These are phyloP conservation scores for Pungitius pungitius DNA, from an alignment of 2,113 vertebrate genomes.

Conservation along the genomic window DNA sequence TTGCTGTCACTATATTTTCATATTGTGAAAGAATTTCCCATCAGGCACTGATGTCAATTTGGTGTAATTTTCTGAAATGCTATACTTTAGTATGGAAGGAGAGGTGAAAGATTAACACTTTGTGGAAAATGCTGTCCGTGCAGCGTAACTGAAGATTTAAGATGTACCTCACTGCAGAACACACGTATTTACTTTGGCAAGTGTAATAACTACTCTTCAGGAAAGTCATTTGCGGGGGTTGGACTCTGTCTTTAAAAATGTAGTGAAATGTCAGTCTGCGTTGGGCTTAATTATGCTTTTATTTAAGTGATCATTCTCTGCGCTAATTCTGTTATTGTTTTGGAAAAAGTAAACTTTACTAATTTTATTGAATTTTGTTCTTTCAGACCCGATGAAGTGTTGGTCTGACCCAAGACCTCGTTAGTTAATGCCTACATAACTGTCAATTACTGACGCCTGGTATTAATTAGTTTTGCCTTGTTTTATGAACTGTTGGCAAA, in stretches of 20 bases:
- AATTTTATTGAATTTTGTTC: not conserved
- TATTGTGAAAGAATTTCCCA: conserved; percentile 58
- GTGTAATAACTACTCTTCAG: conserved; percentile 18
- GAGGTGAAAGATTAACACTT: conserved; percentile 49
- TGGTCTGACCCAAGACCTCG: not conserved
- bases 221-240: not conserved
- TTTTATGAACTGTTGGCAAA: not conserved
- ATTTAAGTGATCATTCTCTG: not conserved
- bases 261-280: not conserved
- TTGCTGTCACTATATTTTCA: conserved; percentile 69
- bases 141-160: conserved; percentile 40
- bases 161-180: conserved; percentile 42
- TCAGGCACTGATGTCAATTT: conserved; percentile 72
- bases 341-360: not conserved
- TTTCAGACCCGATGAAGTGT: not conserved
- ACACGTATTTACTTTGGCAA: conserved; percentile 45
- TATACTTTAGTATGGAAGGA: conserved; percentile 67
- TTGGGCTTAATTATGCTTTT: not conserved
- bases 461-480: not conserved
- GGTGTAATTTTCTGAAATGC: conserved; percentile 78
- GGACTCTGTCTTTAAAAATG: not conserved
- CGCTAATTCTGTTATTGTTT: not conserved
- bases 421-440: not conserved
- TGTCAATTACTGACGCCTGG: not conserved
- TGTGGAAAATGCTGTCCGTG: conserved; percentile 49